Base-by-base conservation (phyloP, 2,113 vertebrate species). In the Chamaea fasciata region DNA sequence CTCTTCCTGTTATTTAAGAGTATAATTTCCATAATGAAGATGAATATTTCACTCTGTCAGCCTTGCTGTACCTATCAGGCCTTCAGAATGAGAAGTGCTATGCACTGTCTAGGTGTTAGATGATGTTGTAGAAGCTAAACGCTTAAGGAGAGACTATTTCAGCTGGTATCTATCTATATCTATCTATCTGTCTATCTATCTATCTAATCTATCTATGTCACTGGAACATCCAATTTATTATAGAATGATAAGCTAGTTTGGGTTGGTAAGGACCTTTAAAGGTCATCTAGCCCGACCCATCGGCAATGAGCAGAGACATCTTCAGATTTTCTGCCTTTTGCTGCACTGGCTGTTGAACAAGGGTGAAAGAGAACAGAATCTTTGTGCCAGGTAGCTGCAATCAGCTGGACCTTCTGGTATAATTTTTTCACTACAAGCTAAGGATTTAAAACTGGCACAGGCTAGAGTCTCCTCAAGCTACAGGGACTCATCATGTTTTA, bases 51-150 rank as follows among this genome's bases (percentile, higher is more conserved):
- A 50, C 39, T 74, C 56, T 78, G 60, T 57, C 35, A 89, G 35
- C 60, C 56, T 67, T 3, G 12, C 53, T 56, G 39, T 65, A 56
- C 11, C 0, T 57, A 30, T n/a, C 1, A 8, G 31, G 12, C 50
- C 68, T 79, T 83, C 46, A 53, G 50, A 87, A 52, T 62, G 11
- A 39, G 47, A 64, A 92, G 73, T 33, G 27, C 63, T 57, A n/a
- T 0, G 0, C 8, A 11, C 49, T 11, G 3, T 24, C 16, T 0
- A 3, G 31, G 15, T 46, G 8, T 27, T 67, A 44, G 50, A 70
- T 63, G 52, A 30, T 4, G 3, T 30, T 0, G 0, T 47, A 81
- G 44, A 67, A 55, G 13, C 15, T 71, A 28, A 76, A 10, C 11
- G 22, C 64, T 26, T 53, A 27, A 6, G 27, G 33, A 9, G 50